Base-by-base conservation (phyloP, 2,113 vertebrate genomes). In the Ageneiosus marmoratus region DNA sequence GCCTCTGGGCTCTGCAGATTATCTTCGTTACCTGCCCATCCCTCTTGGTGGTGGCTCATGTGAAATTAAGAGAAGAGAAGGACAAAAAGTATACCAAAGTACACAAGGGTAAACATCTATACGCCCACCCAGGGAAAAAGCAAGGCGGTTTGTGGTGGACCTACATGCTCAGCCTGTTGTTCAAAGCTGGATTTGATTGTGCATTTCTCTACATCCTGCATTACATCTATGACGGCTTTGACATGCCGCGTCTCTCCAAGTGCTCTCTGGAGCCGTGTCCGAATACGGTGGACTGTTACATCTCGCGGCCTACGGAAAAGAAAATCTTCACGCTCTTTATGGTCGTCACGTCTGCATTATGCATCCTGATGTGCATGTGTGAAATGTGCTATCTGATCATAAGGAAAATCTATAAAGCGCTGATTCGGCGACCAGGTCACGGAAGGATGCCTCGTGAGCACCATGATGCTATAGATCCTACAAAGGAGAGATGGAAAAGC, bases 261-360 rank as follows among this genome's bases (percentile, higher is more conserved):
- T 99, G 98, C 1, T 87, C 93, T 0, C 84, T 93, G 53, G 62
- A 22, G 0, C 97, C 98, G 0, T 99, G 98, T 87, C 94, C 94
- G 69, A 95, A 95, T 85, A 93, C 90, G 0, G 93, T 95, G 0
- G 94, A 95, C 78, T 95, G 98, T 91, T 99, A 95, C 93, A 97
- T 99, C 85, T 93, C 97, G 29, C 95, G 94, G 27, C 96, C 97
- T 0, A 96, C 96, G 0, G 98, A 99, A 90, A 99, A 99, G 88
- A 98, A 93, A 87, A 97, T 97, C 92, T 99, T 99, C 92, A 99
- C 96, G n/a, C 2, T 97, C 37, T 98, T 99, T 89, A 99, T 98
- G 97, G 95, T 99, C 4, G 70, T 90, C 12, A 95, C 95, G 0
- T 91, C 96, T 0, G 91, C 89, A 0, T 0, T 97, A n/a, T 99